Conservation (phyloP, 2,797 vertebrate species). For the Austrolebias charrua region DNA sequence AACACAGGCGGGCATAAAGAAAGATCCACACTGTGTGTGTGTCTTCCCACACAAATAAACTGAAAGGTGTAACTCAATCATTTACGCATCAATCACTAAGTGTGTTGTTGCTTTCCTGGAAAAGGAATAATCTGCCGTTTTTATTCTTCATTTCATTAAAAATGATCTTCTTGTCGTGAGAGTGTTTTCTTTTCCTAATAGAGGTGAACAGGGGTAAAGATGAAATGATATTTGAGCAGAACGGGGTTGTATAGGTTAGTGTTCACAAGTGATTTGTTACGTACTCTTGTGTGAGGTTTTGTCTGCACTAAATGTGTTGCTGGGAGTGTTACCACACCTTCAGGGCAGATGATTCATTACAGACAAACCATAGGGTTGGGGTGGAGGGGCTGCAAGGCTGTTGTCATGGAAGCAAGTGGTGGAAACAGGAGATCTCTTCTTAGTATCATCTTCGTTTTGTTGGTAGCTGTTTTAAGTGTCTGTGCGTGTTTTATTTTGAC, state of each 20-base stretch:
- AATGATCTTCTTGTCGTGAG: too few species aligned
- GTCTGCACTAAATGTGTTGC: slow-evolving; percentile 13
- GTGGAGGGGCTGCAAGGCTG: slow-evolving; percentile 58
- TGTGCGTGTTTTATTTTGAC: too few species aligned
- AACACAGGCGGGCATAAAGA: neutral
- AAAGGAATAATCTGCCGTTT: neutral
- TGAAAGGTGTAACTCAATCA: slow-evolving; percentile 13
- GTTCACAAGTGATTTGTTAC: slow-evolving; percentile 5
- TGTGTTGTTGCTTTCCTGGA: too few species aligned
- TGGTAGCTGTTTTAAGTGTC: slow-evolving; percentile 10
- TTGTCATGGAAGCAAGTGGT: slow-evolving; percentile 73
- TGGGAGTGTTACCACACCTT: slow-evolving; percentile 61
- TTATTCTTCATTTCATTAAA: neutral
- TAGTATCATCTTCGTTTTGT: slow-evolving; percentile 71
- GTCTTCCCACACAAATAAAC: too few species aligned
- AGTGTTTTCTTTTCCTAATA: neutral
- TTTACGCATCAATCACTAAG: too few species aligned
- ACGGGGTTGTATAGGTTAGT: neutral
- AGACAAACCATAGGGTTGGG: slow-evolving; percentile 55
- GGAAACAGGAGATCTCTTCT: slow-evolving; percentile 68
- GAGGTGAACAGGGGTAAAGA: slow-evolving; percentile 31
- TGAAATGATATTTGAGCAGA: slow-evolving; percentile 17
- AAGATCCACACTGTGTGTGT: neutral
- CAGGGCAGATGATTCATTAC: slow-evolving; percentile 70
- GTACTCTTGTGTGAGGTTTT: slow-evolving; percentile 5